Conservation (phyloP, 2,113 vertebrate species). For the Oncorhynchus tshawytscha region DNA sequence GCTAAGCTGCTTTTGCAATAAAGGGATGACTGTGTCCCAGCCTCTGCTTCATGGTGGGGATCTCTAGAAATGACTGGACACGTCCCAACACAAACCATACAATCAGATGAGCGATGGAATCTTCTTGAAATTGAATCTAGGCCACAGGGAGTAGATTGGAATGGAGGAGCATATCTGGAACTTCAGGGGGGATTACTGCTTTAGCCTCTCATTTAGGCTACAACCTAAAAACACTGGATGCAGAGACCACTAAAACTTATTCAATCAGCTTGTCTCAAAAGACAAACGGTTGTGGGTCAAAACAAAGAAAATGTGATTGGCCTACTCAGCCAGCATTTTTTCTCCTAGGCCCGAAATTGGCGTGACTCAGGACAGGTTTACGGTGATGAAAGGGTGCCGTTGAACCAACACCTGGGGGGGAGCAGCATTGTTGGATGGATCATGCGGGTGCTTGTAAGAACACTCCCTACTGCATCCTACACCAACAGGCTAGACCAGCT, state of each 20-base stretch:
- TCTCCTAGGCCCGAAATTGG: not conserved
- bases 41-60: slow-evolving; percentile 14
- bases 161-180: slow-evolving; percentile 26
- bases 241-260: too few relatives aligned
- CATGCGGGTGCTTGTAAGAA: slow-evolving; percentile 4
- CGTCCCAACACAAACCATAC: slow-evolving; percentile 25
- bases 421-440: slow-evolving; percentile 15
- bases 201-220: slow-evolving; percentile 23
- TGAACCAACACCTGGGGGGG: slow-evolving; percentile 11
- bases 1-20: not conserved
- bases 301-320: not conserved
- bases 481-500: slow-evolving; percentile 36
- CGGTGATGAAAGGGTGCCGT: slow-evolving; percentile 6
- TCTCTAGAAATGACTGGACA: slow-evolving; percentile 38
- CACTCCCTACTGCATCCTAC: slow-evolving; percentile 9
- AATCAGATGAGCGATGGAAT: slow-evolving; percentile 29
- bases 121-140: slow-evolving; percentile 19
- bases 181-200: slow-evolving; percentile 34
- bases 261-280: too few relatives aligned
- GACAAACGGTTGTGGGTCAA: not conserved
- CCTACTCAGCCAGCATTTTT: not conserved
- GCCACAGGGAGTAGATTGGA: slow-evolving; percentile 16
- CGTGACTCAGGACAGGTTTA: not conserved
- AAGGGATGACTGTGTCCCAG: not conserved
- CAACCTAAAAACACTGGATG: too few relatives aligned